A percentile compares a stretch with the other conserved stretches of the same genome.
Evolutionary conservation across 2,888 invertebrate species (phyloP).

Genomic region (Ennomos fuscantarius): DNA sequence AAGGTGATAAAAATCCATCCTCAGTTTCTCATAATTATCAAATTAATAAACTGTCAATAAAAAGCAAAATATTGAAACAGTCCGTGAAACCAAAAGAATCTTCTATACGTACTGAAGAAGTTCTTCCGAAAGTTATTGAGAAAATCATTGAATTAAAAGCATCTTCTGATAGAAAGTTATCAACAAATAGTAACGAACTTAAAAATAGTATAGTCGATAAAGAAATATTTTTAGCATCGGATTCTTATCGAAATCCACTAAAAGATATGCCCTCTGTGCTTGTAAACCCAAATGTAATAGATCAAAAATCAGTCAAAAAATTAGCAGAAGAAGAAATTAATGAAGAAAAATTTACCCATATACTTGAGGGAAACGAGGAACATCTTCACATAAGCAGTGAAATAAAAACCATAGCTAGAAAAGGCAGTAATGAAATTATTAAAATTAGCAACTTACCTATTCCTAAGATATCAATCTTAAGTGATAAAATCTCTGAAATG

Average conservation of each 20-base stretch:
- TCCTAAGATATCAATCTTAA: not conserved
- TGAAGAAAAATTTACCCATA: slow-evolving; percentile 3
- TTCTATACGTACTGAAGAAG: slow-evolving; percentile 9
- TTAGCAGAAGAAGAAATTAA: slow-evolving; percentile 5
- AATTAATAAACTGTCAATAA: slow-evolving; percentile 7
- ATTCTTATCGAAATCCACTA: slow-evolving; percentile 39
- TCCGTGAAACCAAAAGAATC: slow-evolving; percentile 8
- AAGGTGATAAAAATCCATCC: slow-evolving; percentile 3
- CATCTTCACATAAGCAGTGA: slow-evolving; percentile 1
- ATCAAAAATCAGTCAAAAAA: slow-evolving; percentile 11
- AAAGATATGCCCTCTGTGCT: slow-evolving; percentile 36
- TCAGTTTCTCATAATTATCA: not conserved
- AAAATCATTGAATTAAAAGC: slow-evolving; percentile 11
- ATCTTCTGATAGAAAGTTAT: slow-evolving; percentile 7
- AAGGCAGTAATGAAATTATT: not conserved
- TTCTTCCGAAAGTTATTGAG: slow-evolving; percentile 20
- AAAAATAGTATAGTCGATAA: slow-evolving; percentile 36
- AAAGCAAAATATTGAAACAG: slow-evolving; percentile 20
- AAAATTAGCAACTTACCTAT: slow-evolving; percentile 1
- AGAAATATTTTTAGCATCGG: slow-evolving; percentile 35
- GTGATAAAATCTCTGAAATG: not conserved
- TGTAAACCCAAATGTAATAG: slow-evolving; percentile 11
- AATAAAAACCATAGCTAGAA: not conserved
- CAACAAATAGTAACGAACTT: slow-evolving; percentile 7
- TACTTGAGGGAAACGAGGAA: not conserved